Base-by-base conservation (phyloP, 2,797 vertebrate species). In the Acridotheres tristis region DNA sequence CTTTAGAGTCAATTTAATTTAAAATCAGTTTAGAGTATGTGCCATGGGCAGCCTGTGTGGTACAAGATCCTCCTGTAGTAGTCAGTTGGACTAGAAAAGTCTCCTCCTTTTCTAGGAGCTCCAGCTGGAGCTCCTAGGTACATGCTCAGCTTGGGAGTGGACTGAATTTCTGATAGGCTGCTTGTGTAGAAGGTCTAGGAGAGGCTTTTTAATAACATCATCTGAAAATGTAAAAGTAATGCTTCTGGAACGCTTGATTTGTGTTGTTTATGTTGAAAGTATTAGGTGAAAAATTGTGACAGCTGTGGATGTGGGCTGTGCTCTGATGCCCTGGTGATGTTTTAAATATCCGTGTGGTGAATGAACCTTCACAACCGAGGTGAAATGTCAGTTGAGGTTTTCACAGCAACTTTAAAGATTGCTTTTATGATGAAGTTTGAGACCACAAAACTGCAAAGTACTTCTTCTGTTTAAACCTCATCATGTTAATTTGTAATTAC, bases 401-500 rank as follows among this genome's bases (percentile, higher is more conserved):
- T 79, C 80, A 78, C 47, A 88, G 34, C 30, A 94, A 25, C 29
- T 80, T 66, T 55, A n/a, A 87, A 76, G 32, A 40, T 82, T 73
- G 55, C 59, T 53, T 89, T 76, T 84, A 27, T 55, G 36, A 47
- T 84, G 5, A 63, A 17, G 40, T 90, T 65, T 65, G 61, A 82
- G 34, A 68, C 23, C 3, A 4, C 19, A 16, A 88, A 29, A 38
- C 13, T 82, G 20, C 16, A 9, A 75, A 80, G 8, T 88, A 61
- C 85, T 94, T 92, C 2, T 61, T 58, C 68, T 57, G 66, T 72
- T 32, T 75, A 74, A n/a, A 45, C 42, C 38, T 68, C 48, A 10
- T 89, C 15, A 30, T 13, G 34, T 54, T 58, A 86, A 53, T n/a
- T 48, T 85, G n/a, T 96, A 90, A 91, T 94, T 72, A 87, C 43